Evolutionary conservation across 1,140 invertebrate genomes (phyloP).

Genomic region (Drosophila ohnishii): DNA sequence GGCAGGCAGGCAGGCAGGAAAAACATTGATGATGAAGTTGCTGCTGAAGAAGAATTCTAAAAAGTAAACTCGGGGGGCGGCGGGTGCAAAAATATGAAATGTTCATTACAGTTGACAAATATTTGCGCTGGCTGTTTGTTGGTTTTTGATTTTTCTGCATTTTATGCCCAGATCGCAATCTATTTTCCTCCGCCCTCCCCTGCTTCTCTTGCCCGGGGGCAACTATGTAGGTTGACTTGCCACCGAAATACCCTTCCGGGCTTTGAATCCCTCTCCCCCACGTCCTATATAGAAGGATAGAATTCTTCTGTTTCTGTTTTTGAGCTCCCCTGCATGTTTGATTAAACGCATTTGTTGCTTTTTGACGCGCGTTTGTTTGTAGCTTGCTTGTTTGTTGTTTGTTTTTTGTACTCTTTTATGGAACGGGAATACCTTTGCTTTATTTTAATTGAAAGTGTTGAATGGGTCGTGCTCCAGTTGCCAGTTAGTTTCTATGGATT

Average conservation of each 20-base stretch:
- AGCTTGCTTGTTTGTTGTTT: constrained; percentile 35
- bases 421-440: constrained; percentile 26
- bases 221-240: constrained; percentile 44
- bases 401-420: constrained; percentile 10
- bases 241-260: constrained; percentile 23
- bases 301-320: constrained; percentile 25
- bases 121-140: constrained; percentile 68
- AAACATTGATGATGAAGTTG: constrained; percentile 47
- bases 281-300: constrained; percentile 11
- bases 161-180: constrained; percentile 62
- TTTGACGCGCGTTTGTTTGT: constrained; percentile 62
- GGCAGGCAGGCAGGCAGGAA: constrained; percentile 9
- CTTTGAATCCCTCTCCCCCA: constrained; percentile 11
- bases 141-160: constrained; percentile 64
- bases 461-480: constrained; percentile 38
- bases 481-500: constrained; percentile 20
- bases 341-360: constrained; percentile 81
- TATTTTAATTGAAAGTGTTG: constrained; percentile 61
- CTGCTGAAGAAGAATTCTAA: constrained; percentile 35
- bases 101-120: constrained; percentile 82
- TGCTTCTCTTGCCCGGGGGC: constrained; percentile 18
- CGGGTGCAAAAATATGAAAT: constrained; percentile 73
- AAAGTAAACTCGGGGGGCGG: constrained; percentile 8
- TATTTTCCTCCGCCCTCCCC: constrained; percentile 12
- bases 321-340: constrained; percentile 60